Evolutionary conservation across 2,888 invertebrate genomes (phyloP), one percentile per base, ranked within the genome.

Genomic region (Drosophila antonietae): DNA sequence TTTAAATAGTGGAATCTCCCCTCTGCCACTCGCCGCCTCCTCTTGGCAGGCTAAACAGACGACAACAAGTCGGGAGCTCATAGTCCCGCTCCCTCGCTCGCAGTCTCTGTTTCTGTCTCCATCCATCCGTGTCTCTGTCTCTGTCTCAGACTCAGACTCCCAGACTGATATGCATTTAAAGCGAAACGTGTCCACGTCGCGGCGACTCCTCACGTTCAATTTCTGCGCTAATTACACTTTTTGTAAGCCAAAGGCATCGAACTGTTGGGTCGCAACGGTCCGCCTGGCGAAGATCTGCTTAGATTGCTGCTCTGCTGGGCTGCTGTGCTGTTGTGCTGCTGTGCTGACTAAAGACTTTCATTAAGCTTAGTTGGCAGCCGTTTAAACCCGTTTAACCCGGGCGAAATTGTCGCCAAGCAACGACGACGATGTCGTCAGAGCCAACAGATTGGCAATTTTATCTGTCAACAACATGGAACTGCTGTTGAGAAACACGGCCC

Each of bases 221-320:
- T 88, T 90, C 83, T 80, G 88, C 83, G 90, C 91, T 91, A 91
- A 91, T 91, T 91, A 91, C 90, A 83, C 86, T 90, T 90, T 91
- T 90, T 90, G 89, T 86, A 88, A 87, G 80, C 90, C 69, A 81
- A 80, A 75, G 78, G 70, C 73, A 72, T 68, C 62, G 76, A 77
- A 74, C 75, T 63, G 47, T 33, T 47, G 46, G 39, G 66, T 61
- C 49, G 61, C n/a, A 51, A 49, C 44, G 41, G 55, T 58, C 53
- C 31, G 58, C 31, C 69, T 51, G 75, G 68, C 58, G 41, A 64
- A 86, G 81, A 86, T 85, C 75, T 81, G 73, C 86, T 88, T 81
- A 85, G 84, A 85, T 85, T 82, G 84, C 51, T 71, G 68, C 14
- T 15, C 37, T 47, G 56, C 18, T 49, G 63, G 58, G 35, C 47